Conservation (phyloP, 2,888 invertebrate genomes). For the Danaus chrysippus region DNA sequence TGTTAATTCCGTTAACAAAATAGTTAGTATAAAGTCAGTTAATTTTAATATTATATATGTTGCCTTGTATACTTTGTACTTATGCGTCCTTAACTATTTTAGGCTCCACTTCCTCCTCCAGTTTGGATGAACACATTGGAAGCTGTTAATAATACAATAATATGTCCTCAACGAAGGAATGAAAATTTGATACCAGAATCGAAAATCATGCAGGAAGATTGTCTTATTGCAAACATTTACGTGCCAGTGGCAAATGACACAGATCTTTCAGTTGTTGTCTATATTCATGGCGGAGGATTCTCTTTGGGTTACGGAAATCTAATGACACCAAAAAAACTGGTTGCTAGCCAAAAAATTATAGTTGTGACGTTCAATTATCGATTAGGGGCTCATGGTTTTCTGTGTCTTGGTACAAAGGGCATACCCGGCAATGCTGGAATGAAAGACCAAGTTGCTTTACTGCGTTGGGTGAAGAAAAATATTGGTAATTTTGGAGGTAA, state of each 20-base stretch:
- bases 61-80: not conserved
- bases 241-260: slow-evolving; percentile 34
- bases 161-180: slow-evolving; percentile 39
- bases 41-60: no score
- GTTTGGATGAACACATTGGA: slow-evolving; percentile 38
- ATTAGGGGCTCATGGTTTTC: slow-evolving; percentile 38
- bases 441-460: slow-evolving; percentile 40
- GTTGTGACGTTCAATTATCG: slow-evolving; percentile 50
- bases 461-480: slow-evolving; percentile 40
- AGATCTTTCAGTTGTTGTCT: slow-evolving; percentile 52
- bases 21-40: no score
- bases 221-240: slow-evolving; percentile 36
- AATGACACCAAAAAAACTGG: slow-evolving; percentile 37
- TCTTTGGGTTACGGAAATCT: slow-evolving; percentile 46
- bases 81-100: slow-evolving; percentile 21
- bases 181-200: not conserved
- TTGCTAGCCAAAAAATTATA: slow-evolving; percentile 39
- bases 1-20: no score
- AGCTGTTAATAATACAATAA: slow-evolving; percentile 36
- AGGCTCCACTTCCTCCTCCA: slow-evolving; percentile 46
- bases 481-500: slow-evolving; percentile 42
- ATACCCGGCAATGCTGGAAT: slow-evolving; percentile 41
- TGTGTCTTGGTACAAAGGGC: slow-evolving; percentile 36
- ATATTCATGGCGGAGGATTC: slow-evolving; percentile 64
- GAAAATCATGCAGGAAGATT: slow-evolving; percentile 30